Percentiles rank a stretch among this genome's conserved stretches.
These are phyloP conservation scores for Acrobasis suavella DNA, from an alignment of 2,888 invertebrate genomes.

Conservation along the genomic window DNA sequence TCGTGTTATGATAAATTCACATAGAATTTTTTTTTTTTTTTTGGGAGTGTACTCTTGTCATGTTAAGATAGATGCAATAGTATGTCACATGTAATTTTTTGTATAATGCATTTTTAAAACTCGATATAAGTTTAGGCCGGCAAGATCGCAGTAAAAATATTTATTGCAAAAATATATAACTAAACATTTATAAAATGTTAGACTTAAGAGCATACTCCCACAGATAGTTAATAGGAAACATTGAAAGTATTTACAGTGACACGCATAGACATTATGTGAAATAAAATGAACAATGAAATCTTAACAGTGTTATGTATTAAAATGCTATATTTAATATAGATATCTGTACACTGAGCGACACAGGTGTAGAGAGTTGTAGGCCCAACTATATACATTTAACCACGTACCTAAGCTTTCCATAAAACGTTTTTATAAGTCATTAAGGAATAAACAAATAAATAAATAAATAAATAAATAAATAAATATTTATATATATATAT, in stretches of 20 bases:
- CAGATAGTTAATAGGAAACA: slow-evolving; percentile 34
- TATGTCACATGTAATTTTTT: not conserved
- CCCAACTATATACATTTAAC: slow-evolving; percentile 63
- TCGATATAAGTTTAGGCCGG: not conserved
- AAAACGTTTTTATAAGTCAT: slow-evolving; percentile 35
- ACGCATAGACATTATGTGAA: slow-evolving; percentile 27
- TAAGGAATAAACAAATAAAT: not conserved
- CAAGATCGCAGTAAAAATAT: not conserved
- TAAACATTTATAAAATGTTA: not conserved
- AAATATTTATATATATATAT: too few species aligned
- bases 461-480: too few species aligned
- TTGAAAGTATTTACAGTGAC: slow-evolving; percentile 32
- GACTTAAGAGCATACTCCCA: slow-evolving; percentile 25
- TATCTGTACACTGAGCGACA: slow-evolving; percentile 75
- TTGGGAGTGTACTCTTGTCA: slow-evolving; percentile 19
- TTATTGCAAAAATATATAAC: not conserved
- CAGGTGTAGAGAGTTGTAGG: slow-evolving; percentile 71
- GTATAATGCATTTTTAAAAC: not conserved
- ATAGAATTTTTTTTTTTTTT: slow-evolving; percentile 28
- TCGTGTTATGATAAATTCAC: slow-evolving; percentile 32
- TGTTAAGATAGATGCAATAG: not conserved
- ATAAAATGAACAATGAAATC: slow-evolving; percentile 38
- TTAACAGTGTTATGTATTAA: slow-evolving; percentile 40
- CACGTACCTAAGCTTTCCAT: slow-evolving; percentile 47
- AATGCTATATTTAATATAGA: slow-evolving; percentile 43